phyloP scores from a whole-genome alignment of 2,113 vertebrate species.

The Sitta europaea region DNA sequence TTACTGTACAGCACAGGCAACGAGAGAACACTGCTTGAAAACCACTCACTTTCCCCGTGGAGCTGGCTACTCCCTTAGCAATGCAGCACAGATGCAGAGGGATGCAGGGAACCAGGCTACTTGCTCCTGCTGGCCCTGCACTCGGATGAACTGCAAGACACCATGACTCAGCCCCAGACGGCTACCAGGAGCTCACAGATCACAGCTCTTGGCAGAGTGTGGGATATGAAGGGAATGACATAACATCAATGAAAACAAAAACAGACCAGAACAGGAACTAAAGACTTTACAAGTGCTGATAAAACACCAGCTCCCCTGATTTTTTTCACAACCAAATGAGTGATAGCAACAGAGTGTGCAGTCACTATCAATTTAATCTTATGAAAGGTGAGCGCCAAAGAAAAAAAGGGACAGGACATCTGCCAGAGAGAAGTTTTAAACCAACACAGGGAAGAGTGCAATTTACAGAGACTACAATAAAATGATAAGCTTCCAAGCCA shows the following conservation, averaged over 20 bases:
- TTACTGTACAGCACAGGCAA: background rate
- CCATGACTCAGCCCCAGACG: conserved; percentile 38
- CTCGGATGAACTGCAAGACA: conserved; percentile 11
- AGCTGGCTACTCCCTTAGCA: background rate
- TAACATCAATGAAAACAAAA: conserved; percentile 18
- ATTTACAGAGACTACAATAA: background rate
- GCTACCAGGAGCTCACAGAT: conserved; percentile 1
- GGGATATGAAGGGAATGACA: background rate
- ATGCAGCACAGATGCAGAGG: rapidly evolving
- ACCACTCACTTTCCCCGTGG: background rate
- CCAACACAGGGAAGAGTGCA: background rate
- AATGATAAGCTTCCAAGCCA: background rate
- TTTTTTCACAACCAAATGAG: background rate
- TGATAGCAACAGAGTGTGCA: background rate
- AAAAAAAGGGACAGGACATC: background rate
- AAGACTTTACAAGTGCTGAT: background rate
- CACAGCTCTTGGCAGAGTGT: background rate
- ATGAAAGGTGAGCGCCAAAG: rapidly evolving
- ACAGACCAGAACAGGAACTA: background rate
- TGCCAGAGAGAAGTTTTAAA: background rate
- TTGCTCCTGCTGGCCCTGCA: background rate
- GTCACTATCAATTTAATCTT: background rate
- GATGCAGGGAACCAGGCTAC: background rate
- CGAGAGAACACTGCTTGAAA: background rate
- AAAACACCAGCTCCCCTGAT: background rate